These are phyloP conservation scores for Agapornis canus DNA, from an alignment of 2,797 vertebrate genomes.

Conservation along the genomic window DNA sequence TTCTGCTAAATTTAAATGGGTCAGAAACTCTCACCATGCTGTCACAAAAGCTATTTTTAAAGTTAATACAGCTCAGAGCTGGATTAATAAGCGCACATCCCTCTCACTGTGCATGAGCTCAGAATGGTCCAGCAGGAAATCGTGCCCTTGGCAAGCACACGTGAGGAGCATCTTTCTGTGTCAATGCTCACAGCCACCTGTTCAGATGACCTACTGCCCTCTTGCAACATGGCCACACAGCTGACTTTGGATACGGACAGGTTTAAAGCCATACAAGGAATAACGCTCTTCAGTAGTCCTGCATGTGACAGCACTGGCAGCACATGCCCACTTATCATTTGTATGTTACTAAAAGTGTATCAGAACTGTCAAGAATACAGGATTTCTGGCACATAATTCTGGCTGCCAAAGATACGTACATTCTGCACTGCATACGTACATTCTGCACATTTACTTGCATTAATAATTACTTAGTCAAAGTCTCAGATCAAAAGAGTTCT, in stretches of 20 bases:
- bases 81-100: slow-evolving; percentile 51
- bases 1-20: slow-evolving; percentile 61
- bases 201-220: slow-evolving; percentile 58
- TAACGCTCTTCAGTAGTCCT: neutral
- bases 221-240: neutral
- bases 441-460: neutral
- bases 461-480: neutral
- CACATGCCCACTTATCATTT: neutral
- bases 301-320: neutral
- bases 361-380: neutral
- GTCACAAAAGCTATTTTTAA: slow-evolving; percentile 68
- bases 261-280: neutral
- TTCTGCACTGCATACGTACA: neutral
- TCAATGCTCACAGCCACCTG: slow-evolving; percentile 25
- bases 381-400: neutral
- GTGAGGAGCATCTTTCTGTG: slow-evolving; percentile 44
- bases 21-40: slow-evolving; percentile 52
- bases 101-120: slow-evolving; percentile 6
- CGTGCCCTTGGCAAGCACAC: neutral
- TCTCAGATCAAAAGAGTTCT: neutral
- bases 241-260: neutral
- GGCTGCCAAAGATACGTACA: neutral
- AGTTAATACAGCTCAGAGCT: slow-evolving; percentile 55
- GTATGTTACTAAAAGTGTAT: neutral
- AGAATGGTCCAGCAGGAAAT: slow-evolving; percentile 29